Evolutionary conservation across 2,888 invertebrate species (phyloP).

Genomic region (Drosophila imparisetae): DNA sequence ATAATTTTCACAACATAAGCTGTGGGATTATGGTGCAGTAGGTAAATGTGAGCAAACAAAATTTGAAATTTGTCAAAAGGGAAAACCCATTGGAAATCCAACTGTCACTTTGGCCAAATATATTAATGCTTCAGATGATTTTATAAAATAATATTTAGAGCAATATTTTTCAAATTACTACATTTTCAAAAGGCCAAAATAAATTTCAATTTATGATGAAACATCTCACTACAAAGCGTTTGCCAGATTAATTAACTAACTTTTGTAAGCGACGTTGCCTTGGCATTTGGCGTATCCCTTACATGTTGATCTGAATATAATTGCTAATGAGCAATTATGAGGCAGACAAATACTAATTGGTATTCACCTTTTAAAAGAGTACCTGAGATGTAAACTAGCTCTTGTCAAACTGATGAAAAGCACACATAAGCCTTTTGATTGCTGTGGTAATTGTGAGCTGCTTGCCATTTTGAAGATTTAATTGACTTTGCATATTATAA

Average conservation of each 20-base stretch:
- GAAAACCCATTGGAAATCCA: neutral
- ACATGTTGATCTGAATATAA: neutral
- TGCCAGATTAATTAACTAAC: conserved; percentile 10
- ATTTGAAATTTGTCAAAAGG: neutral
- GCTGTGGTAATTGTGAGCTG: neutral
- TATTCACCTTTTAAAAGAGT: neutral
- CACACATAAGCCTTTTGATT: neutral
- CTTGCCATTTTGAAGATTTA: neutral
- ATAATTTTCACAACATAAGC: conserved; percentile 37
- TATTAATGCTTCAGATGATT: neutral
- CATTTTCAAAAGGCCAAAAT: neutral
- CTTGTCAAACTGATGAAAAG: neutral
- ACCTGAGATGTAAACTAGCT: too few species aligned
- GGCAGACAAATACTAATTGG: neutral
- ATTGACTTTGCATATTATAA: neutral
- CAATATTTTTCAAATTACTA: neutral
- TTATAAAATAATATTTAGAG: neutral
- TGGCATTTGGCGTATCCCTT: neutral
- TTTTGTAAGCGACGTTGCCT: neutral
- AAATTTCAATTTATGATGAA: neutral
- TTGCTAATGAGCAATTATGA: neutral
- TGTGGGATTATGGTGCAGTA: conserved; percentile 8
- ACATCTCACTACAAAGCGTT: neutral
- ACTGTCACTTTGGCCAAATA: neutral
- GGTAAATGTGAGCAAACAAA: conserved; percentile 4